These are phyloP conservation scores for Abrostola triplasia DNA, from an alignment of 2,888 invertebrate species.

Conservation along the genomic window DNA sequence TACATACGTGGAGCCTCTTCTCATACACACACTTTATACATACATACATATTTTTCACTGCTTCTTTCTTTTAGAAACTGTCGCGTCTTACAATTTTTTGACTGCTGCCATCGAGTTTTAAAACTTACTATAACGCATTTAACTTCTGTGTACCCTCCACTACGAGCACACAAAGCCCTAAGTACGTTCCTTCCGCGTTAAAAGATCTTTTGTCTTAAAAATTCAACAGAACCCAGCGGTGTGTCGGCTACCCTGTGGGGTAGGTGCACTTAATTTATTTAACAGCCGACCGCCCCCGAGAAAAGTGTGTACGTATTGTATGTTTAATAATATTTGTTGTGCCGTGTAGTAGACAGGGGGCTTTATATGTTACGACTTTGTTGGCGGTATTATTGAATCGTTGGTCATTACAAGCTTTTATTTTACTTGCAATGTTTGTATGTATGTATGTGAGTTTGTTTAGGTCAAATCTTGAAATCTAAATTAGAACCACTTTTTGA, in stretches of 20 bases:
- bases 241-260: slow-evolving; percentile 26
- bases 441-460: too few species aligned
- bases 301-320: slow-evolving; percentile 44
- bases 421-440: too few species aligned
- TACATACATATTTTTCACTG: too few species aligned
- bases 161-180: not conserved
- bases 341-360: slow-evolving; percentile 5
- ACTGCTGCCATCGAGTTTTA: not conserved
- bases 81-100: too few species aligned
- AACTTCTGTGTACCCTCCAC: not conserved
- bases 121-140: not conserved
- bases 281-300: slow-evolving; percentile 35
- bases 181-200: slow-evolving; percentile 6
- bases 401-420: too few species aligned
- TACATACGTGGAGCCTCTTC: too few species aligned
- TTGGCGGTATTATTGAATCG: not conserved
- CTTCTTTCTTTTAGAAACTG: too few species aligned
- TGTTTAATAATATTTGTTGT: slow-evolving; percentile 56
- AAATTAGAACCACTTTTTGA: too few species aligned
- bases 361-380: slow-evolving; percentile 12
- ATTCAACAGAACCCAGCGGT: slow-evolving; percentile 33
- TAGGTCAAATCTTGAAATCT: too few species aligned
- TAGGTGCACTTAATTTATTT: slow-evolving; percentile 55
- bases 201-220: slow-evolving; percentile 36
- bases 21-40: too few species aligned